Percentiles rank a stretch among this genome's conserved stretches.
phyloP scores from a whole-genome alignment of 2,888 invertebrate genomes.

The Hipparchia sbordonii region DNA sequence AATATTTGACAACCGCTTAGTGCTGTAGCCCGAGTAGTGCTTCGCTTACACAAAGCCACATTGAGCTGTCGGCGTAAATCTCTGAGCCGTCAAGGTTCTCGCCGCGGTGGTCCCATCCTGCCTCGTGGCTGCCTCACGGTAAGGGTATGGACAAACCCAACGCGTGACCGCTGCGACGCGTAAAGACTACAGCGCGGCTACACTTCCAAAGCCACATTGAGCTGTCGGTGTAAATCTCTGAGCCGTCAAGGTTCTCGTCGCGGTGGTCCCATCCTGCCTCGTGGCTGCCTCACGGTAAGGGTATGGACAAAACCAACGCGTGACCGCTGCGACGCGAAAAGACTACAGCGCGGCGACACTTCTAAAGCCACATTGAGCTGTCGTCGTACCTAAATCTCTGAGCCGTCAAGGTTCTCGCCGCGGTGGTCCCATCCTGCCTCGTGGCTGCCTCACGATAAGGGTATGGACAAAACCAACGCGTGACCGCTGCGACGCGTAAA shows the following conservation, averaged over 20 bases:
- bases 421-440: conserved; percentile 43
- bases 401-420: conserved; percentile 21
- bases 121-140: background rate
- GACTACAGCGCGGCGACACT: too few species aligned
- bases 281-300: background rate
- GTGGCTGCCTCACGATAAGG: background rate
- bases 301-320: background rate
- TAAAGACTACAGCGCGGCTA: too few species aligned
- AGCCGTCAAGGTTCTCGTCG: conserved; percentile 35
- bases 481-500: background rate
- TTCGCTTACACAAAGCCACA: conserved; percentile 44
- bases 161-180: background rate
- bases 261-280: conserved; percentile 43
- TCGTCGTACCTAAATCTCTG: too few species aligned
- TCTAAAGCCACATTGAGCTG: too few species aligned
- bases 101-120: conserved; percentile 44
- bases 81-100: conserved; percentile 38
- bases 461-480: background rate
- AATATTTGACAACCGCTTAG: conserved; percentile 35
- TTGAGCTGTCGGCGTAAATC: conserved; percentile 52
- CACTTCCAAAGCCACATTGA: too few species aligned
- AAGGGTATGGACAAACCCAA: background rate
- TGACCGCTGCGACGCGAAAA: background rate
- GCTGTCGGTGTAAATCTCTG: conserved; percentile 41
- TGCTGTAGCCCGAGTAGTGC: conserved; percentile 32